Evolutionary conservation across 2,888 invertebrate genomes (phyloP), one percentile per base, ranked within the genome.

Genomic region (Tupiocoris notatus): DNA sequence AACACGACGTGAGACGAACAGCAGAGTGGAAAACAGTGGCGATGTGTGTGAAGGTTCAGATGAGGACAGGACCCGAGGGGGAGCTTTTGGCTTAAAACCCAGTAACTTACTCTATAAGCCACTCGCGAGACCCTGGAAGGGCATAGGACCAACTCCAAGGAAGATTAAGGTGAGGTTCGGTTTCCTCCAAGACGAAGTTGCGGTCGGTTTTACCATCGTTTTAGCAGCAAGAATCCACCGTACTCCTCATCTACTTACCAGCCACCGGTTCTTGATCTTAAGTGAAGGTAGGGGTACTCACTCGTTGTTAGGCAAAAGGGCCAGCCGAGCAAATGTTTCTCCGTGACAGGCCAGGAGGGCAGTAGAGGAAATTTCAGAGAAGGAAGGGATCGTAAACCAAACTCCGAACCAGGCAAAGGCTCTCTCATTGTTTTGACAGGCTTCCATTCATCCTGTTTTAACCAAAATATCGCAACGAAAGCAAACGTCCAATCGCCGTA

Each of bases 111-210:
- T 3, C 54, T n/a, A 39, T 56, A 67, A 67, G 56, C 67, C 67
- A 56, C 56, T 39, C 39, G 12, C 39, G 39, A 39, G 39, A 39
- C 39, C 39, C 39, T 7, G 39, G 54, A 67, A 67, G 20, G 25
- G 20, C 25, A 21, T 54, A 67, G 67, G 54, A 67, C 56, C 54
- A 54, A 67, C 67, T 66, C 66, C 39, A 39, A 12, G 20, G 54
- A 54, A 67, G 67, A 67, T 67, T 67, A 67, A 67, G 67, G 67
- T 54, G 67, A 67, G 67, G 67, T 67, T 25, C 25, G 54, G 67
- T 56, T 56, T 67, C 56, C 64, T 39, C 67, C 67, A 67, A 56
- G 67, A 67, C 56, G 17, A 56, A 67, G 67, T 67, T 67, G 67
- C 56, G 67, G 67, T 56, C 2, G 67, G 67, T n/a, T 24, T 56